Evolutionary conservation across 2,888 invertebrate species (phyloP).

Genomic region (Cyclophora albipunctata): DNA sequence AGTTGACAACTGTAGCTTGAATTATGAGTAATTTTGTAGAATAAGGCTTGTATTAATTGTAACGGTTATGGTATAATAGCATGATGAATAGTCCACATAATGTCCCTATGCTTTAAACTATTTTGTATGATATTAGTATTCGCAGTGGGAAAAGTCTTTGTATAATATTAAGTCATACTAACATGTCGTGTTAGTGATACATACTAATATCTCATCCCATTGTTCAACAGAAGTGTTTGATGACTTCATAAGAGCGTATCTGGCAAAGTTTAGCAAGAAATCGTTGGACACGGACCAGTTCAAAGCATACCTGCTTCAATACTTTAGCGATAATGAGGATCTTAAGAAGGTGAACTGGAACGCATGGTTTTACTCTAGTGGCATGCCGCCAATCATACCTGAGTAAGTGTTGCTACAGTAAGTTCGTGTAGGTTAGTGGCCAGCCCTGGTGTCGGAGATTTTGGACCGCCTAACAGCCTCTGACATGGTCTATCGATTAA

Average conservation of each 20-base stretch:
- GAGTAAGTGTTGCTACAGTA: conserved; percentile 64
- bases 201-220: too few relatives aligned
- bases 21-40: too few relatives aligned
- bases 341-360: conserved; percentile 87
- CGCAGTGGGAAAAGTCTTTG: too few relatives aligned
- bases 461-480: not conserved
- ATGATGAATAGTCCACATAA: too few relatives aligned
- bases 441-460: not conserved
- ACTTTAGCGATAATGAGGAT: conserved; percentile 77
- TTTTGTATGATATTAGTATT: too few relatives aligned
- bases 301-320: conserved; percentile 80
- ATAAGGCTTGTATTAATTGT: too few relatives aligned
- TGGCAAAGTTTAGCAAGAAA: conserved; percentile 85
- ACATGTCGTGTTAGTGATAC: too few relatives aligned
- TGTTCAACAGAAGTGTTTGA: conserved; percentile 78
- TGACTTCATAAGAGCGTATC: conserved; percentile 87
- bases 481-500: too few relatives aligned
- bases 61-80: too few relatives aligned
- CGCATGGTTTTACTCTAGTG: conserved; percentile 85
- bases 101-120: too few relatives aligned
- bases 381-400: conserved; percentile 93
- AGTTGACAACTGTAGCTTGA: too few relatives aligned
- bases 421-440: not conserved
- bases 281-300: conserved; percentile 90
- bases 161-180: too few relatives aligned